Percentiles rank a stretch among this genome's conserved stretches.
phyloP scores from a whole-genome alignment of 35 echinoderm and acorn worm genomes.

The Hemicentrotus pulcherrimus region DNA sequence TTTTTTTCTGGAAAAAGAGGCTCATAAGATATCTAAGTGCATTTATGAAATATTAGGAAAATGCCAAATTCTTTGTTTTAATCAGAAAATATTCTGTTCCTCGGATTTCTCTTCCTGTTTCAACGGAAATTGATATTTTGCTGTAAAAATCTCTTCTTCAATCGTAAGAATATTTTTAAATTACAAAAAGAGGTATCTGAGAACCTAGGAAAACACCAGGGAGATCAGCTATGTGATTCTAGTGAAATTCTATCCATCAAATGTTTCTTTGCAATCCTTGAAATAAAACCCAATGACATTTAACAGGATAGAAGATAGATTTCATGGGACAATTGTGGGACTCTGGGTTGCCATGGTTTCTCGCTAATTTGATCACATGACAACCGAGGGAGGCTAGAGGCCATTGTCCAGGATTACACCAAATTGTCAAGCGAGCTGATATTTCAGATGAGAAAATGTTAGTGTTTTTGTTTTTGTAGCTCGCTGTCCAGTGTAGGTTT shows the following conservation, averaged over 20 bases:
- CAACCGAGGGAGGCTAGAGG: neutral
- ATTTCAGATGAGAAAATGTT: neutral
- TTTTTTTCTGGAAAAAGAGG: neutral
- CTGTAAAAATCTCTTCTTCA: too few species aligned
- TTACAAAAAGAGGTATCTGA: neutral
- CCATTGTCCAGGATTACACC: neutral
- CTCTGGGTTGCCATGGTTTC: constrained; percentile 3
- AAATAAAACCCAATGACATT: neutral
- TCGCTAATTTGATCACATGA: neutral
- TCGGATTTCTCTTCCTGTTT: too few species aligned
- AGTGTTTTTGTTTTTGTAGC: neutral
- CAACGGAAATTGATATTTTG: too few species aligned
- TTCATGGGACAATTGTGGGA: neutral
- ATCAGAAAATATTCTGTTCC: neutral
- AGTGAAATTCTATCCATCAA: neutral
- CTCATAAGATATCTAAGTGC: neutral
- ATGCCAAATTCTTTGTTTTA: neutral
- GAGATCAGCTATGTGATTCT: neutral
- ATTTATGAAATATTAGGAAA: neutral
- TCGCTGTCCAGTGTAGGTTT: neutral
- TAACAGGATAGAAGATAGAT: neutral
- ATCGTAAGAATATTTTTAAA: too few species aligned
- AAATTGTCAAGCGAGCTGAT: neutral
- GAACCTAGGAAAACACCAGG: neutral
- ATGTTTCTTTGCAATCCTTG: neutral